A percentile compares a stretch with the other conserved stretches of the same genome.
Conservation (phyloP, 2,113 vertebrate species). For the Propithecus coquereli region DNA sequence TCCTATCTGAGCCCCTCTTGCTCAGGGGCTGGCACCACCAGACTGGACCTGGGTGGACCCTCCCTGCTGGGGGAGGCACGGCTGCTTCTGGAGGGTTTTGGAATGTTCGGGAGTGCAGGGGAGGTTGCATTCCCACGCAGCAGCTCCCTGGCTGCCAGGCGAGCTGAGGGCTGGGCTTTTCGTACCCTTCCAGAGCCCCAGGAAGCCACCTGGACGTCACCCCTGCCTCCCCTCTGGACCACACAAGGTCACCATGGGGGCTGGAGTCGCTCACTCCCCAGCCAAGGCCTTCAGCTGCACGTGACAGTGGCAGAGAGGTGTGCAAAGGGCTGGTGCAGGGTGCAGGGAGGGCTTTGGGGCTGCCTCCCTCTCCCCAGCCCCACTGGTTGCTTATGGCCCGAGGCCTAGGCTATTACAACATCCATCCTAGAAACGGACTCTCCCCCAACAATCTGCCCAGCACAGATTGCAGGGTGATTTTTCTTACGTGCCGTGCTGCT, state of each 20-base stretch:
- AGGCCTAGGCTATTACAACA: neutral
- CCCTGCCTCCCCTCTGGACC: accelerated
- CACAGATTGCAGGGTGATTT: accelerated
- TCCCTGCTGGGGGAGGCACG: neutral
- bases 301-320: neutral
- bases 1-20: neutral
- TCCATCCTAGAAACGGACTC: neutral
- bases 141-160: neutral
- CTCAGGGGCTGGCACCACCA: neutral
- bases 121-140: neutral
- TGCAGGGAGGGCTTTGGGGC: neutral
- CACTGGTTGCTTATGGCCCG: neutral
- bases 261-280: too few species aligned
- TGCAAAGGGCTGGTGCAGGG: neutral
- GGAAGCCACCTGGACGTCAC: accelerated
- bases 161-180: neutral
- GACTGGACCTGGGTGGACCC: neutral
- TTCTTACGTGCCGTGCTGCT: neutral
- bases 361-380: neutral
- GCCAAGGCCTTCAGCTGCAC: neutral
- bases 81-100: neutral
- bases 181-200: neutral
- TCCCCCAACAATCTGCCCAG: neutral
- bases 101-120: constrained; percentile 47
- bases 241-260: accelerated